Conservation (phyloP, 1,140 invertebrate species). For the Temnothorax curvispinosus region DNA sequence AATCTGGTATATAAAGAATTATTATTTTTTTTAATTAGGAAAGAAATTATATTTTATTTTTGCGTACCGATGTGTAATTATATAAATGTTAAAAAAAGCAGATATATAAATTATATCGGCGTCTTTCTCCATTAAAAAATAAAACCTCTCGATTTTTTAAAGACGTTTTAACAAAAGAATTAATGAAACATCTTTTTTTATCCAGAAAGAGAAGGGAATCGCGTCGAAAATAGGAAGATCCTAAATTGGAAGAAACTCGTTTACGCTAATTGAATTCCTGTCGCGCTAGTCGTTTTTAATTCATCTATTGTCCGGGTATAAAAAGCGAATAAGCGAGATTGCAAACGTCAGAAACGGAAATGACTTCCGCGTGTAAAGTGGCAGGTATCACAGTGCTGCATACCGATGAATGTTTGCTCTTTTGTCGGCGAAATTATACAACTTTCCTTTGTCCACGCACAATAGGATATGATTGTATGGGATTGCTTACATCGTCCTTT, state of each 20-base stretch:
- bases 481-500: neutral
- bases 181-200: neutral
- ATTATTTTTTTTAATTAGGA: neutral
- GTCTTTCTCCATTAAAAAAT: too few species aligned
- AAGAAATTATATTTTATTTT: neutral
- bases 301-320: neutral
- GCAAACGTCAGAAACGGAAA: constrained; percentile 11
- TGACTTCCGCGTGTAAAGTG: constrained; percentile 22
- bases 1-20: neutral
- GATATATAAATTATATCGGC: neutral
- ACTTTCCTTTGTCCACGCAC: neutral
- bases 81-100: neutral
- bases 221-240: neutral
- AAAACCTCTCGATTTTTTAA: too few species aligned
- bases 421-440: constrained; percentile 5
- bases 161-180: neutral
- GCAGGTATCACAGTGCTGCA: neutral
- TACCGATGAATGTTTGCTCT: constrained; percentile 25
- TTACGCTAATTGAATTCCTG: neutral
- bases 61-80: neutral
- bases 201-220: neutral
- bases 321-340: neutral
- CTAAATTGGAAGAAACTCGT: neutral
- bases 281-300: neutral
- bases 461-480: too few species aligned